Evolutionary conservation across 1,140 invertebrate genomes (phyloP).

Genomic region (Camponotus vicinus): DNA sequence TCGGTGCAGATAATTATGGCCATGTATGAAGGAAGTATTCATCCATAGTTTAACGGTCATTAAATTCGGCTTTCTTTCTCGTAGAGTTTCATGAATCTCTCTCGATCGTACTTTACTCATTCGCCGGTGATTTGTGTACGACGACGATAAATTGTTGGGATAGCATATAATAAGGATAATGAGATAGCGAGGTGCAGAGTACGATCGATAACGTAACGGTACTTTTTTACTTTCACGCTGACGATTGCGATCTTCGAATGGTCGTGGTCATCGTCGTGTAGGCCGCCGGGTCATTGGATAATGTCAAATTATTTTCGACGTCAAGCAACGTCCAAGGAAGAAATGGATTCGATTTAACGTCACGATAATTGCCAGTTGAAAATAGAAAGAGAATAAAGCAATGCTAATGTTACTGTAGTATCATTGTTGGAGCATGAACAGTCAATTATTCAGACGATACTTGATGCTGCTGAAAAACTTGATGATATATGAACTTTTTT

Average conservation of each 20-base stretch:
- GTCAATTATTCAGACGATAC: not conserved
- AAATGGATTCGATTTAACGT: constrained; percentile 7
- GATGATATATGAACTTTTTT: not conserved
- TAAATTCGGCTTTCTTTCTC: constrained; percentile 12
- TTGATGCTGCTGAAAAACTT: not conserved
- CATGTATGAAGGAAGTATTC: not conserved
- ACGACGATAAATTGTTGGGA: constrained; percentile 9
- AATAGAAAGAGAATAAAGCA: not conserved
- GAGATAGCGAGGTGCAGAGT: not conserved
- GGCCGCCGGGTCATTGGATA: constrained; percentile 1
- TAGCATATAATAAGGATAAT: constrained; percentile 24
- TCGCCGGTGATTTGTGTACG: constrained; percentile 1
- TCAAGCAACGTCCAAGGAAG: not conserved
- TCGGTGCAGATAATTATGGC: not conserved
- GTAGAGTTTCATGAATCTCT: not conserved
- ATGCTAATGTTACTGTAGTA: not conserved
- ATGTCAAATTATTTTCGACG: not conserved
- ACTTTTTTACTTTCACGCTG: constrained; percentile 46
- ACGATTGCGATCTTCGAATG: constrained; percentile 10
- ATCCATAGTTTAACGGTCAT: not conserved
- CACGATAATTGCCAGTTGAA: not conserved
- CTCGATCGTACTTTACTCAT: not conserved
- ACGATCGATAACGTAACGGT: constrained; percentile 27
- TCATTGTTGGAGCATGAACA: not conserved
- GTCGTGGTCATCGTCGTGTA: not conserved